Base-by-base conservation (phyloP, 2,113 vertebrate species). In the Hypanus sabinus region DNA sequence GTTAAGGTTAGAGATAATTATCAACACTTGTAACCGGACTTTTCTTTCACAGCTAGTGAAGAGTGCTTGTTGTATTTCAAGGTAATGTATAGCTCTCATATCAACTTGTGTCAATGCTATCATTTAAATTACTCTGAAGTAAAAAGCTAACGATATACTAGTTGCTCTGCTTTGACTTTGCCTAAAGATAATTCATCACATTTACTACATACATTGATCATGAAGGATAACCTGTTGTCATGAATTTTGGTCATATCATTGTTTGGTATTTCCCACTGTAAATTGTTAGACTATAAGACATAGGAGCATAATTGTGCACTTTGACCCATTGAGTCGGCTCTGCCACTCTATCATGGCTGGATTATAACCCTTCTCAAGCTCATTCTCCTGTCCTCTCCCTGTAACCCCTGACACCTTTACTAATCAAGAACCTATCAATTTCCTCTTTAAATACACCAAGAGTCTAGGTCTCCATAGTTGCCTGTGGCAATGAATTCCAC, bases 141-240 rank as follows among this genome's bases (percentile, higher is more conserved):
- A 62, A 87, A 87, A 87, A 87, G 55, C 27, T 57, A 62, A 87
- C 14, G 55, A 87, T 60, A 87, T 60, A 87, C 83, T 81, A 87
- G 83, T 87, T 60, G 83, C 30, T 87, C 11, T 46, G 33, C 79
- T 16, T 9, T 87, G 83, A 87, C 27, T 60, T 57, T 60, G 83
- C 55, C 57, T 62, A 16, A 14, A 55, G 83, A 87, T 87, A 87
- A 87, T 87, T 87, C 57, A 87, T 62, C 57, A 87, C 12, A 60
- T 87, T 60, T 87, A 4, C 83, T 5, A 14, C 24, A 62, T 76
- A 8, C 57, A 87, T 62, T 87, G 18, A 36, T 16, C 80, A 81
- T 46, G 18, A 9, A 60, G 55, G 83, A 30, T 11, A 60, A 87
- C 83, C 3, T n/a, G 8, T n/a, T 62, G 83, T 60, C 83, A 87